A percentile compares a stretch with the other conserved stretches of the same genome.
phyloP scores from a whole-genome alignment of 2,113 vertebrate genomes.

The Rostratula benghalensis region DNA sequence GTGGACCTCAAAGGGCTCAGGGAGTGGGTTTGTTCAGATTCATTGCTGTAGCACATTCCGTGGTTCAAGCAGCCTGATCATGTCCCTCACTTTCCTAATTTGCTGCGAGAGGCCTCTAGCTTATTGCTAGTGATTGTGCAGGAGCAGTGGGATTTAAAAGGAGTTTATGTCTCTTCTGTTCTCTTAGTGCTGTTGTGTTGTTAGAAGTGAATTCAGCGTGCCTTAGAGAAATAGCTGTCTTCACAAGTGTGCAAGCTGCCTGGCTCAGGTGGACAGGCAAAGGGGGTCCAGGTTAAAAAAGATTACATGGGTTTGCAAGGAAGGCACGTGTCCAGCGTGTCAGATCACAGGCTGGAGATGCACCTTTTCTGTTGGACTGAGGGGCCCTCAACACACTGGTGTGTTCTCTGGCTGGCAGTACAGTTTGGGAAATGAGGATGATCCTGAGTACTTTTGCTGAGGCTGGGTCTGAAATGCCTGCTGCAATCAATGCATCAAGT shows the following conservation, averaged over 20 bases:
- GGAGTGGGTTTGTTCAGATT: not conserved
- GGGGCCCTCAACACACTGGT: too few species aligned
- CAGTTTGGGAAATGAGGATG: not conserved
- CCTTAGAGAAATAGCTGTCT: not conserved
- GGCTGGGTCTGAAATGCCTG: not conserved
- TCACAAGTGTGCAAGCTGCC: fast-evolving
- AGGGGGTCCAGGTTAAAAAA: not conserved
- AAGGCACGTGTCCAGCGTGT: fast-evolving
- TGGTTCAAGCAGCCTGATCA: not conserved
- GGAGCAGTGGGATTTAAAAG: not conserved
- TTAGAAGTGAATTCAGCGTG: not conserved
- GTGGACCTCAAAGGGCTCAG: not conserved
- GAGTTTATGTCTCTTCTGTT: not conserved
- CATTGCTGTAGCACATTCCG: not conserved
- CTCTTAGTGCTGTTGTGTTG: not conserved
- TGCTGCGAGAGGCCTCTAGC: not conserved
- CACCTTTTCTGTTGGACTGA: not conserved
- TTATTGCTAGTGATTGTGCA: not conserved
- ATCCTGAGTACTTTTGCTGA: not conserved
- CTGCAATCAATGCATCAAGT: not conserved
- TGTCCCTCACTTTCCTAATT: not conserved
- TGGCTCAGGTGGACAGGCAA: fast-evolving
- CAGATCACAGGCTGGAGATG: not conserved
- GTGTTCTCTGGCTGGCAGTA: not conserved
- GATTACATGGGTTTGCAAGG: not conserved